Evolutionary conservation across 2,888 invertebrate species (phyloP).

Genomic region (Petrophora chlorosata): DNA sequence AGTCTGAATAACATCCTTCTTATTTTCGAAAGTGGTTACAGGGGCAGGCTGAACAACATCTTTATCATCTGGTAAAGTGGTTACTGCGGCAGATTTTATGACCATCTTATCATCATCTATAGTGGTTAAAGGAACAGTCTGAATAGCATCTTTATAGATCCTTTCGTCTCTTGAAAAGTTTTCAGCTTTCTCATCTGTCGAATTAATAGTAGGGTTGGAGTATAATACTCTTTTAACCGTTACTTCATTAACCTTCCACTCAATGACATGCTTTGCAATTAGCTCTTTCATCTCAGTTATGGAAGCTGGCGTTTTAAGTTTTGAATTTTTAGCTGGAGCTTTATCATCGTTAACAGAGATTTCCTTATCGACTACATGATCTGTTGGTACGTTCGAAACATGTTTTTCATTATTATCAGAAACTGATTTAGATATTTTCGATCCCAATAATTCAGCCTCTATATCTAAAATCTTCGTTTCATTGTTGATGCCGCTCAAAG

Average conservation of each 20-base stretch:
- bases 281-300: neutral
- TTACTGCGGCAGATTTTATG: no score
- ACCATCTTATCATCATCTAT: no score
- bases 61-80: no score
- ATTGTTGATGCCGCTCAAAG: neutral
- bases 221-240: no score
- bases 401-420: neutral
- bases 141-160: no score
- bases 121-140: neutral
- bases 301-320: no score
- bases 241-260: no score
- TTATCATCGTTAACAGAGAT: neutral
- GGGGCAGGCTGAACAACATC: no score
- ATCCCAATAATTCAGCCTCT: conserved; percentile 47
- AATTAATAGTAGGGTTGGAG: no score
- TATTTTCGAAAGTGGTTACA: no score
- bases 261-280: no score
- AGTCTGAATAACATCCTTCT: no score
- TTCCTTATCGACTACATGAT: neutral
- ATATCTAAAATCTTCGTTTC: conserved; percentile 35
- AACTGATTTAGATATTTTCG: conserved; percentile 38
- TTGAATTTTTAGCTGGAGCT: neutral
- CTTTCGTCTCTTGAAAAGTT: neutral
- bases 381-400: neutral
- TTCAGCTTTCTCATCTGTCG: neutral